Evolutionary conservation across 2,888 invertebrate species (phyloP).

Genomic region (Euzetes globulus): DNA sequence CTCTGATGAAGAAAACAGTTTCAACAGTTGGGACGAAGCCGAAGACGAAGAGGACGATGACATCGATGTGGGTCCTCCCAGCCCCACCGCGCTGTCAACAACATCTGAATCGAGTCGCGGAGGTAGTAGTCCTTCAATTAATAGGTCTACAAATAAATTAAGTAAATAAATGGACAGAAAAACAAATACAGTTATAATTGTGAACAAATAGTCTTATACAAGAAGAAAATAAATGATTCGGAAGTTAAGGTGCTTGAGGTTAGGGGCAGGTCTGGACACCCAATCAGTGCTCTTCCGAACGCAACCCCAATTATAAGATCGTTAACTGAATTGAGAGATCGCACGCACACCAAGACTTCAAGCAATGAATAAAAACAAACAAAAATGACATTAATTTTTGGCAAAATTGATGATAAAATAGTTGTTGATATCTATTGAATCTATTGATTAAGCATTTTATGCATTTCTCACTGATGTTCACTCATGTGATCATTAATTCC

Average conservation of each 20-base stretch:
- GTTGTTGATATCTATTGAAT: constrained; percentile 14
- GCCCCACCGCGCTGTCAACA: constrained; percentile 32
- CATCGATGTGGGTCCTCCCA: constrained; percentile 32
- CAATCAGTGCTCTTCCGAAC: not conserved
- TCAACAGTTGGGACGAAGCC: constrained; percentile 33
- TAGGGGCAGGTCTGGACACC: not conserved
- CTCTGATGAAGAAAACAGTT: constrained; percentile 32
- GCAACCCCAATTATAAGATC: not conserved
- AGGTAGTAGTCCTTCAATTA: constrained; percentile 25
- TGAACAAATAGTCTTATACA: not conserved
- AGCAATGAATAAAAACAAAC: not conserved
- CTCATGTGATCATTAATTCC: not conserved
- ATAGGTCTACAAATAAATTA: not conserved
- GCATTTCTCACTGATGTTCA: not conserved
- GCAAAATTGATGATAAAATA: not conserved
- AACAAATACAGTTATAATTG: not conserved
- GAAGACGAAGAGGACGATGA: constrained; percentile 32
- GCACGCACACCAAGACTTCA: not conserved
- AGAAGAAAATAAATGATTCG: not conserved
- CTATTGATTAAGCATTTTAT: constrained; percentile 7
- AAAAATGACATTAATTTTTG: not conserved
- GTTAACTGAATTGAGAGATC: not conserved
- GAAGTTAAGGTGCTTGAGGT: not conserved
- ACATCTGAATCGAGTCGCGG: constrained; percentile 34
- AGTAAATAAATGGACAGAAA: not conserved